Conservation (phyloP, 2,113 vertebrate species). For the Arizona elegans region DNA sequence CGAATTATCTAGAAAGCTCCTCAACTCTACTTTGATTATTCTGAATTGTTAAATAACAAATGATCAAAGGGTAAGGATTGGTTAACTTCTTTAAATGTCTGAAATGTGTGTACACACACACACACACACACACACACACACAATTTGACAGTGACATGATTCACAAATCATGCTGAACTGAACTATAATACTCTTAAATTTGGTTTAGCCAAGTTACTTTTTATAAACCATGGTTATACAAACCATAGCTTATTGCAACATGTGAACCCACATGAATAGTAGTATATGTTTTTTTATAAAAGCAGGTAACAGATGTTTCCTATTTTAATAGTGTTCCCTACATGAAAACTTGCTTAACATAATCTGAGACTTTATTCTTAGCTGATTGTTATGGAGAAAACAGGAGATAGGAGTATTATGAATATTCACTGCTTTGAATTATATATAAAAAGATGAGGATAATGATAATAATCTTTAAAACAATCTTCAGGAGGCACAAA, state of each 20-base stretch:
- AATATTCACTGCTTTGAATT: not conserved
- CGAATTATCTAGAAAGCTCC: not conserved
- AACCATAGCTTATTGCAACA: not conserved
- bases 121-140: not conserved
- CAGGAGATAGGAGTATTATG: not conserved
- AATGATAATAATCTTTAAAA: constrained; percentile 37
- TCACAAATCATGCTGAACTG: not conserved
- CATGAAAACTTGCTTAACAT: not conserved
- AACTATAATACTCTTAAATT: not conserved
- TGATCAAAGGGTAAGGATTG: not conserved
- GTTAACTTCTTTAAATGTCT: not conserved
- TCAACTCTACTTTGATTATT: not conserved
- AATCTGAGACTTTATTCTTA: not conserved
- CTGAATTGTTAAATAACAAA: not conserved
- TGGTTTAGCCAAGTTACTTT: not conserved
- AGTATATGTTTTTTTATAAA: not conserved
- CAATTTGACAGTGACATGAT: not conserved
- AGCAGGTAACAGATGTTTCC: not conserved
- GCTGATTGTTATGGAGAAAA: not conserved
- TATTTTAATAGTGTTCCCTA: not conserved
- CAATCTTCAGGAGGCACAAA: constrained; percentile 10
- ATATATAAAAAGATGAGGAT: not conserved
- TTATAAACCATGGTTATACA: not conserved
- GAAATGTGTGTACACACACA: not conserved
- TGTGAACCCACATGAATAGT: not conserved